Evolutionary conservation across 2,797 vertebrate genomes (phyloP), one percentile per base, ranked within the genome.

Genomic region (Urocyon cinereoargenteus): DNA sequence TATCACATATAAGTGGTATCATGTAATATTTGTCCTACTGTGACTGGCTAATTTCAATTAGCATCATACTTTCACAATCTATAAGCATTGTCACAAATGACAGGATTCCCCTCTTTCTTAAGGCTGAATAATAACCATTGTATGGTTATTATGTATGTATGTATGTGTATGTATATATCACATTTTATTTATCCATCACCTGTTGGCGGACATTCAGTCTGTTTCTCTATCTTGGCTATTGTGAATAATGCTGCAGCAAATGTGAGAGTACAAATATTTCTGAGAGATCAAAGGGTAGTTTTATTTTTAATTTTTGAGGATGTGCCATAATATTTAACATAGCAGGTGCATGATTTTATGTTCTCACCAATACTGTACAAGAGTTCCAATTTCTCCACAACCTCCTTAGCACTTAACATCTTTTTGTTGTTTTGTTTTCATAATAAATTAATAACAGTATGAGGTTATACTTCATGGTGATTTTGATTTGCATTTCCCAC

Each of bases 21-120:
- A 57, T 68, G 31, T 34, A 53, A 6, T 91, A 61, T 45, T 66
- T 73, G 11, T 66, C 22, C 4, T 62, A 70, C 45, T 79, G 2
- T 61, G 26, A 84, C 31, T 78, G 61, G 34, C 40, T 84, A 87
- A 87, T 68, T 94, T 92, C 13, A 77, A 36, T 94, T 70, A 66
- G 24, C 1, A 7, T 88, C 75, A 75, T 57, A 31, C 72, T 45
- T 26, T 81, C 40, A 4, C 34, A 2, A 3, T 85, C 36, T 11
- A 61, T 90, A 24, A 40, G 70, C 55, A 6, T 36, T 61, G 26
- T 49, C 45, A 51, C 13, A 55, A 36, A 45, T 40, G n/a, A 18
- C n/a, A 81, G 15, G 7, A 55, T n/a, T 81, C 36, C 21, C 28
- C 85, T 61, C 57, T 79, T 59, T 24, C 84, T 78, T n/a, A 59